Conservation (phyloP, 2,888 invertebrate genomes). For the Xestia sexstrigata region DNA sequence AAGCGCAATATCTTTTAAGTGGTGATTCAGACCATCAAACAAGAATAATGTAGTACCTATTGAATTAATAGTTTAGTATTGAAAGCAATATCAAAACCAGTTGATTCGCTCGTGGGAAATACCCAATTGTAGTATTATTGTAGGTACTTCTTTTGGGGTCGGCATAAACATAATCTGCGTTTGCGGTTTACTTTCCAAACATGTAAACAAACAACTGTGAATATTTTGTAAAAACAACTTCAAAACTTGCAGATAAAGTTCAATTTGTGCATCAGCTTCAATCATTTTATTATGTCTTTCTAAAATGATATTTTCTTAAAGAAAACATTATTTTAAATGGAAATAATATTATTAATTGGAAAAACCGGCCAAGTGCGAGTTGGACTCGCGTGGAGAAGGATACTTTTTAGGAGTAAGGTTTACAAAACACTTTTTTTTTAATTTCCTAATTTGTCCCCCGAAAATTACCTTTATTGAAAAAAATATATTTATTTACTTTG, state of each 20-base stretch:
- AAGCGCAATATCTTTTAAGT: not conserved
- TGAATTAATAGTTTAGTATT: not conserved
- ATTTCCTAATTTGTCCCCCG: no score
- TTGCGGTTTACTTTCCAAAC: not conserved
- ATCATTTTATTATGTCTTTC: not conserved
- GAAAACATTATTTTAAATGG: not conserved
- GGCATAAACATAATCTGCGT: not conserved
- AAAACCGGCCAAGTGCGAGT: no score
- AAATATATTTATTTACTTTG: not conserved
- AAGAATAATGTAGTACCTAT: not conserved
- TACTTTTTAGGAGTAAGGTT: no score
- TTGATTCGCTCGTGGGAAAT: slow-evolving; percentile 35
- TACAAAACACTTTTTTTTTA: no score
- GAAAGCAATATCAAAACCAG: slow-evolving; percentile 10
- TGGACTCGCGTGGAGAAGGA: no score
- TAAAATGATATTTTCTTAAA: not conserved
- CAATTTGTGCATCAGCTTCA: not conserved
- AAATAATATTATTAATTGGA: no score
- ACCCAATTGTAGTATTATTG: slow-evolving; percentile 28
- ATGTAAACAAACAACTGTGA: not conserved
- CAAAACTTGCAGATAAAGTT: not conserved
- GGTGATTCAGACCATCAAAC: not conserved
- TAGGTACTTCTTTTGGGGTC: not conserved
- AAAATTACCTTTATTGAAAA: no score
- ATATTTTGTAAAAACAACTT: not conserved